Evolutionary conservation across 2,113 vertebrate genomes (phyloP).

Genomic region (Oncorhynchus nerka): DNA sequence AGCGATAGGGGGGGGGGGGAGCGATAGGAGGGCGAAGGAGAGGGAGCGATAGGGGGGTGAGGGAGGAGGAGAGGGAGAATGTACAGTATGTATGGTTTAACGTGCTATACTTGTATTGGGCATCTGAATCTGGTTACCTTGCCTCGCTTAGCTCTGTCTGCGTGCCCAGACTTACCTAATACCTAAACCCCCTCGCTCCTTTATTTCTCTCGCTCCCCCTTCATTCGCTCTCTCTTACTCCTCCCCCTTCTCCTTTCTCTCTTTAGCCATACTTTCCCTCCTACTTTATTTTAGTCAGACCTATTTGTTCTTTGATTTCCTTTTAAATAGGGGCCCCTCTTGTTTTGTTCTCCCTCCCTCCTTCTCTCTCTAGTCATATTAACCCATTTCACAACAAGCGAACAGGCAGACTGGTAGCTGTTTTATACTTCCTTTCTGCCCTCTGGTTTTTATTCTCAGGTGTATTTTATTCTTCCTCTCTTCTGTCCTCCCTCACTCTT

Average conservation of each 20-base stretch:
- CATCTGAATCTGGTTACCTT: slow-evolving; percentile 49
- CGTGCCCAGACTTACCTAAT: slow-evolving; percentile 18
- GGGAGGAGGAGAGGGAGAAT: slow-evolving; percentile 31
- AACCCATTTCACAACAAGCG: not conserved
- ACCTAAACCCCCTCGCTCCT: not conserved
- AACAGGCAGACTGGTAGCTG: not conserved
- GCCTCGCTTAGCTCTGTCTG: slow-evolving; percentile 23
- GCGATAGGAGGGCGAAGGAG: too few relatives aligned
- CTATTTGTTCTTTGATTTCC: too few relatives aligned
- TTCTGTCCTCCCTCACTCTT: not conserved
- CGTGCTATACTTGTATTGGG: slow-evolving; percentile 37
- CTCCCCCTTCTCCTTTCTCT: not conserved
- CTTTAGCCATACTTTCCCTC: too few relatives aligned
- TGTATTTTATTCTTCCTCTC: not conserved
- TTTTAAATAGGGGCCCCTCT: too few relatives aligned
- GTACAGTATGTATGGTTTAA: slow-evolving; percentile 57
- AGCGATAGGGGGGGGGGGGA: slow-evolving; percentile 18
- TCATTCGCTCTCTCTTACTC: not conserved
- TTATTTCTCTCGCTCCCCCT: not conserved
- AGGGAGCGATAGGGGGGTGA: slow-evolving; percentile 17
- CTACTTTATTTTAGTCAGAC: too few relatives aligned
- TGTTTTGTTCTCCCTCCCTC: not conserved
- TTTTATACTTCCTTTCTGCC: not conserved
- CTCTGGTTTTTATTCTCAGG: too few relatives aligned
- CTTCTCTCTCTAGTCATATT: not conserved